Evolutionary conservation across 2,113 vertebrate species (phyloP).

Genomic region (Stercorarius parasiticus): DNA sequence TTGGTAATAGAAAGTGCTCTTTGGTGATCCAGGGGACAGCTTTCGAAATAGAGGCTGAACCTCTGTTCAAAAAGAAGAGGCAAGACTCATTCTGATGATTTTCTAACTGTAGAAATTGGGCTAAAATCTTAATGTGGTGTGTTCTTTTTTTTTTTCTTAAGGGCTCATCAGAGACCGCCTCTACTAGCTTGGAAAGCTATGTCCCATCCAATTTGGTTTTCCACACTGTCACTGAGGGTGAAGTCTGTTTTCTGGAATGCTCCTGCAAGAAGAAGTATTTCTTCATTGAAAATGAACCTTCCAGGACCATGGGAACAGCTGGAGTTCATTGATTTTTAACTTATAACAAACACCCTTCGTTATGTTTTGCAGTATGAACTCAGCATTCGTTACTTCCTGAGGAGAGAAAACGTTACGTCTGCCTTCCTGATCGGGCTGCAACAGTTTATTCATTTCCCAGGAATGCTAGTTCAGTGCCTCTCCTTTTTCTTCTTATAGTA

Average conservation of each 20-base stretch:
- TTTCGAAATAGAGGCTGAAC: background rate
- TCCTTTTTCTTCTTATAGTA: background rate
- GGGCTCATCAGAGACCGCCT: background rate
- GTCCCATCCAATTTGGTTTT: background rate
- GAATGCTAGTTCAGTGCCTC: background rate
- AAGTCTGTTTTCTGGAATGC: background rate
- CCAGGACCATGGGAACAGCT: background rate
- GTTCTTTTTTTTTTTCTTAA: background rate
- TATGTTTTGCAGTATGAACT: background rate
- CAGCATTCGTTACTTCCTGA: background rate
- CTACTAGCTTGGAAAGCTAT: background rate
- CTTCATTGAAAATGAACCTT: background rate
- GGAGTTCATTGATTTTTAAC: conserved; percentile 6
- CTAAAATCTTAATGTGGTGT: background rate
- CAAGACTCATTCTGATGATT: background rate
- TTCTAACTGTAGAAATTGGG: background rate
- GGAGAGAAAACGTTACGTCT: background rate
- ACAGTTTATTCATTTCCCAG: background rate
- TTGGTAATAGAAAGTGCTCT: background rate
- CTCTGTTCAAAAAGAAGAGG: background rate
- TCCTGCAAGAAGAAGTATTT: background rate
- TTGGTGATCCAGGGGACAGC: background rate
- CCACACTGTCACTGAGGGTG: background rate
- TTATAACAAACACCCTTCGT: background rate
- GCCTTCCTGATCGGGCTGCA: background rate